A percentile compares a stretch with the other conserved stretches of the same genome.
Conservation (phyloP, 2,113 vertebrate species). For the Thunnus thynnus region DNA sequence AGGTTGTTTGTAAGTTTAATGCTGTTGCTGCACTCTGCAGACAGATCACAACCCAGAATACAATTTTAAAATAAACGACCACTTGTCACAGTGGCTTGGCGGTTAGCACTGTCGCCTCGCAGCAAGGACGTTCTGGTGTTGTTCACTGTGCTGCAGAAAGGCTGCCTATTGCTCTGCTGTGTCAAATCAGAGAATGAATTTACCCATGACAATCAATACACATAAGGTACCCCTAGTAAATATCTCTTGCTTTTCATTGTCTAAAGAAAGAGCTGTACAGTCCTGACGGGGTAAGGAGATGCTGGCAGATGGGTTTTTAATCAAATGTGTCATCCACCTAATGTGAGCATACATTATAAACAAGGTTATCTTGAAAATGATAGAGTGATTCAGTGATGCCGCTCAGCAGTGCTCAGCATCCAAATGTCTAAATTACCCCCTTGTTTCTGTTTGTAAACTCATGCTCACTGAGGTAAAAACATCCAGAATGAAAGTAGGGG, state of each 20-base stretch:
- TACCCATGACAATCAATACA: not conserved
- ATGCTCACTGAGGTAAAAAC: not conserved
- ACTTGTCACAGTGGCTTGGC: conserved; percentile 18
- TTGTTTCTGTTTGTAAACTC: not conserved
- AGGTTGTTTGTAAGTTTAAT: not conserved
- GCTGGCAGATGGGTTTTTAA: conserved; percentile 4
- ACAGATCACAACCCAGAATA: conserved; percentile 8
- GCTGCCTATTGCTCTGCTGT: conserved; percentile 1
- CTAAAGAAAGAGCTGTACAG: not conserved
- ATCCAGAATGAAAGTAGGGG: not conserved
- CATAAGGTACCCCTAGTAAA: not conserved
- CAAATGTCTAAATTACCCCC: not conserved
- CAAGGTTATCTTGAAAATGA: conserved; percentile 10
- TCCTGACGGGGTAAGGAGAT: not conserved
- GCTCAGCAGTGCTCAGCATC: not conserved
- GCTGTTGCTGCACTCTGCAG: not conserved
- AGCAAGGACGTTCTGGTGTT: conserved; percentile 16
- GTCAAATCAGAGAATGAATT: not conserved
- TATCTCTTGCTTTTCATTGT: not conserved
- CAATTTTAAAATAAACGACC: not conserved
- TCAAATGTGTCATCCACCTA: not conserved
- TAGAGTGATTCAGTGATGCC: conserved; percentile 11
- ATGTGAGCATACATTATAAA: not conserved
- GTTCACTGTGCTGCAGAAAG: not conserved
- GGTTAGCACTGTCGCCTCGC: not conserved